These are phyloP conservation scores for Craterocephalus amniculus DNA, from an alignment of 2,797 vertebrate genomes.

Conservation along the genomic window DNA sequence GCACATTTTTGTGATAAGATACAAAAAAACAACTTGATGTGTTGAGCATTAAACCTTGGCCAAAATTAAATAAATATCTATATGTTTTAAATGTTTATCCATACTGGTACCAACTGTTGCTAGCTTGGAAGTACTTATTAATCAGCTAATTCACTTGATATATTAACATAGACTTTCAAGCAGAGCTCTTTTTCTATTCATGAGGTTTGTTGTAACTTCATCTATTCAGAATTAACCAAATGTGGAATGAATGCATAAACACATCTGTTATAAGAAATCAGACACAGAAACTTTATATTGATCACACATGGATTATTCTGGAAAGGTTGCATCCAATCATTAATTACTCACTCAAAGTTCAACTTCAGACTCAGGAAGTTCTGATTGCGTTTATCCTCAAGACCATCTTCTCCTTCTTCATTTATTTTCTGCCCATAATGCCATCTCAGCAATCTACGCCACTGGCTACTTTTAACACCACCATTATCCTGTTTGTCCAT, in stretches of 20 bases:
- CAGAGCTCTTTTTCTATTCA: not conserved
- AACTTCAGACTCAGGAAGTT: constrained; percentile 39
- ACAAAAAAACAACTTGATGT: not conserved
- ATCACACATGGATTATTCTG: not conserved
- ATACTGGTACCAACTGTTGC: not conserved
- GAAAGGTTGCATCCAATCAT: not conserved
- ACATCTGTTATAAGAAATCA: not conserved
- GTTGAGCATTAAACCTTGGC: not conserved
- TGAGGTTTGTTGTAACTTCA: not conserved
- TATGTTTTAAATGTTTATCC: not conserved
- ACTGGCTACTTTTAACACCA: constrained; percentile 57
- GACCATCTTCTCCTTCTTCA: constrained; percentile 44
- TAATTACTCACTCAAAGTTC: constrained; percentile 77
- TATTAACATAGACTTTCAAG: not conserved
- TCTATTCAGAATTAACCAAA: not conserved
- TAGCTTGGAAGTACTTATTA: not conserved
- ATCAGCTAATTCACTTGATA: not conserved
- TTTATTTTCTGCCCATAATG: constrained; percentile 60
- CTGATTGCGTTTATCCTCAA: constrained; percentile 48
- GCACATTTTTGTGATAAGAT: not conserved
- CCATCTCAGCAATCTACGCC: constrained; percentile 72
- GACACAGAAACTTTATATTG: not conserved
- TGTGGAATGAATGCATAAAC: not conserved
- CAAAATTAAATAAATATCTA: not conserved
- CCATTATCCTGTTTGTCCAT: constrained; percentile 56